Percentiles rank a stretch among this genome's conserved stretches.
Evolutionary conservation across 1,140 invertebrate genomes (phyloP).

Genomic region (Calephelis nemesis): DNA sequence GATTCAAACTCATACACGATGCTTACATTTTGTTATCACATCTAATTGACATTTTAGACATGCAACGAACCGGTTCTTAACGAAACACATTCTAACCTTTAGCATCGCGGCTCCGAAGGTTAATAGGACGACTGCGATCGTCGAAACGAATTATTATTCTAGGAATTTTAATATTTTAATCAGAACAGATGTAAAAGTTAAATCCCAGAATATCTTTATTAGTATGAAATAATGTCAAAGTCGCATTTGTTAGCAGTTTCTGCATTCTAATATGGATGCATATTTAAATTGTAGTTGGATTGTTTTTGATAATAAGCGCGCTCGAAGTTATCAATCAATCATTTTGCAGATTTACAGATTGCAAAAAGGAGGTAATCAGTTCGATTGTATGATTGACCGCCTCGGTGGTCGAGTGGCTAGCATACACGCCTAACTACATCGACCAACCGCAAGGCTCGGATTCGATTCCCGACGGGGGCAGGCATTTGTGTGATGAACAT

Average conservation of each 20-base stretch:
- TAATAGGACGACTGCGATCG: constrained; percentile 8
- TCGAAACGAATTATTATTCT: constrained; percentile 9
- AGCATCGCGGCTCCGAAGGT: constrained; percentile 6
- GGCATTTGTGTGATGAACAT: too few species aligned
- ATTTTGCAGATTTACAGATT: too few species aligned
- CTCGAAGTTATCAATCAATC: too few species aligned
- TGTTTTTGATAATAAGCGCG: too few species aligned
- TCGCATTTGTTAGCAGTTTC: not conserved
- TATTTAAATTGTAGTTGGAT: not conserved
- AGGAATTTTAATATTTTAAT: constrained; percentile 13
- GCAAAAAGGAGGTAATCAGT: too few species aligned
- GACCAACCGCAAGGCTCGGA: too few species aligned
- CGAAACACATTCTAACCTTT: constrained; percentile 16
- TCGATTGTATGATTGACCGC: too few species aligned
- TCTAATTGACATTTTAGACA: constrained; percentile 15
- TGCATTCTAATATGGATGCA: not conserved
- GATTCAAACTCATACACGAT: not conserved
- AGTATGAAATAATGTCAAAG: constrained; percentile 9
- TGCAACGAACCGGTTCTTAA: constrained; percentile 11
- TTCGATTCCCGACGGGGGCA: too few species aligned
- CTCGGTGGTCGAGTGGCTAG: too few species aligned
- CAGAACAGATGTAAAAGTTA: constrained; percentile 2
- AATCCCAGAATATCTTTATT: constrained; percentile 7
- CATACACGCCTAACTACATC: too few species aligned
- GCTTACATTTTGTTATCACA: constrained; percentile 16